phyloP scores from a whole-genome alignment of 2,797 vertebrate species.

The Tenualosa ilisha region DNA sequence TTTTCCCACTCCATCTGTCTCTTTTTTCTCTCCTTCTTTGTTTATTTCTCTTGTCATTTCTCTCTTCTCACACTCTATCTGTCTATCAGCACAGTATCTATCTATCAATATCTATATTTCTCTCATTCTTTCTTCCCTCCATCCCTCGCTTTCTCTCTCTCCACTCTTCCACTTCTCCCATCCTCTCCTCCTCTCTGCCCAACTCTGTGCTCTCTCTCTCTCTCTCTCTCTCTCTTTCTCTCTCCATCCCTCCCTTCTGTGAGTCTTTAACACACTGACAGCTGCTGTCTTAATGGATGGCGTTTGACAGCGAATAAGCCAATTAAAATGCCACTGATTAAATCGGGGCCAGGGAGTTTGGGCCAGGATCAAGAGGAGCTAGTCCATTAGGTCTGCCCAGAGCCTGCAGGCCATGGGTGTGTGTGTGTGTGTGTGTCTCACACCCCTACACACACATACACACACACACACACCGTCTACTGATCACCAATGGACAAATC shows the following conservation, averaged over 20 bases:
- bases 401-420: neutral
- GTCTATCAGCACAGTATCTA: too few species aligned
- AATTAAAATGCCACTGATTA: conserved; percentile 59
- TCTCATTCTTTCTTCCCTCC: neutral
- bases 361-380: conserved; percentile 50
- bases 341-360: conserved; percentile 53
- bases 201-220: neutral
- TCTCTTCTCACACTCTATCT: neutral
- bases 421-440: too few species aligned
- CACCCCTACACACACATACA: neutral
- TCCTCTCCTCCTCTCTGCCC: neutral
- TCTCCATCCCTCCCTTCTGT: neutral
- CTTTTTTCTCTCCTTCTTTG: neutral
- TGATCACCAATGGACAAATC: neutral
- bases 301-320: conserved; percentile 60
- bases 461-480: neutral
- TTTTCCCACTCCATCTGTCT: neutral
- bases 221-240: too few species aligned
- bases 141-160: neutral
- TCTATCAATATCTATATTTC: neutral
- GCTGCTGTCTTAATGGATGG: conserved; percentile 56
- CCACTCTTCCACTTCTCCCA: neutral
- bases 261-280: conserved; percentile 48
- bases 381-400: conserved; percentile 53
- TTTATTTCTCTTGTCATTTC: too few species aligned